Conservation (phyloP, 2,113 vertebrate species). For the Ceyx margarethae region DNA sequence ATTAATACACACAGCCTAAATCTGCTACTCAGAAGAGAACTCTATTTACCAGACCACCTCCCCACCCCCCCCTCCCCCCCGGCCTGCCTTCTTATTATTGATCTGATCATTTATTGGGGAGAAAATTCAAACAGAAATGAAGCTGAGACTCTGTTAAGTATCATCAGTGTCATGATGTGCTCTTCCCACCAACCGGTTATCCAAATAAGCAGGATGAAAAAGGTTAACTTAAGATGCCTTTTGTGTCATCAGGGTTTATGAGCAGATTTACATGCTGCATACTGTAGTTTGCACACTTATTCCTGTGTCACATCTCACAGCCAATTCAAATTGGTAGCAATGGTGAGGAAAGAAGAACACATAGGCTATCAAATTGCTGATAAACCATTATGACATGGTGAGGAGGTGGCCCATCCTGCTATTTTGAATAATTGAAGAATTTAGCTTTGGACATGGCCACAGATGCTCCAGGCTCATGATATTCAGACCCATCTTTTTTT, state of each 20-base stretch:
- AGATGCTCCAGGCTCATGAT: constrained; percentile 24
- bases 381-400: constrained; percentile 29
- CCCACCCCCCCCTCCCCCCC: too few species aligned
- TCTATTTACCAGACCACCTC: background rate
- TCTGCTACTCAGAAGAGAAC: background rate
- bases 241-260: background rate
- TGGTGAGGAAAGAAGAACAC: background rate
- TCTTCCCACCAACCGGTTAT: background rate
- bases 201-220: background rate
- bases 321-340: background rate
- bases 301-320: background rate
- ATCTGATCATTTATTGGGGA: background rate
- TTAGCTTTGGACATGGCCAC: constrained; percentile 27
- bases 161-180: fast-evolving
- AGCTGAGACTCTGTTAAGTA: background rate
- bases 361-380: constrained; percentile 32
- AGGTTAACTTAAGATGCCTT: background rate
- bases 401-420: constrained; percentile 3
- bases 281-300: background rate
- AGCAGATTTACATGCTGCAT: background rate
- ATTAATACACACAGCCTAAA: background rate
- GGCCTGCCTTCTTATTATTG: background rate
- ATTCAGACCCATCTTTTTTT: background rate
- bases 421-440: constrained; percentile 44
- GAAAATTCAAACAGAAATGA: background rate